Conservation (phyloP, 2,797 vertebrate species). For the Silurus aristotelis region DNA sequence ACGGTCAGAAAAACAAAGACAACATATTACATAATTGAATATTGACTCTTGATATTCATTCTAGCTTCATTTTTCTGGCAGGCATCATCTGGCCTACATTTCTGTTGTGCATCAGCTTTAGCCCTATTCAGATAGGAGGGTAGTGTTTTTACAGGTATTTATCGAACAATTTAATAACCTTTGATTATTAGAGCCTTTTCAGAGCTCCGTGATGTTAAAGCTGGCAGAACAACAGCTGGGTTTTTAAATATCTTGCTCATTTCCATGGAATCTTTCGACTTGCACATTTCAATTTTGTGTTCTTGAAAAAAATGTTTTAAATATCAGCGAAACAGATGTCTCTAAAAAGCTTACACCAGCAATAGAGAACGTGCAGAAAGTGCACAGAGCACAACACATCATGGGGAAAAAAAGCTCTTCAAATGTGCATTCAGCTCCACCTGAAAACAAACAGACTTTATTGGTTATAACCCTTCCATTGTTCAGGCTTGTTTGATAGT, state of each 20-base stretch:
- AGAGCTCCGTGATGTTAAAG: not conserved
- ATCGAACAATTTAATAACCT: not conserved
- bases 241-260: not conserved
- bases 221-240: not conserved
- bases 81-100: too few species aligned
- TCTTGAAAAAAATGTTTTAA: not conserved
- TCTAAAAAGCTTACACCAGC: not conserved
- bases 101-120: not conserved
- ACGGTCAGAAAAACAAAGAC: not conserved
- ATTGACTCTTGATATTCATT: too few species aligned
- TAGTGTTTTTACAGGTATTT: not conserved
- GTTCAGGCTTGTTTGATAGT: too few species aligned
- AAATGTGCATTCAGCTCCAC: not conserved
- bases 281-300: not conserved
- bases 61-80: too few species aligned
- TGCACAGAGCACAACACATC: not conserved
- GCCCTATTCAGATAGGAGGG: not conserved
- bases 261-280: not conserved
- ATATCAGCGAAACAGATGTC: not conserved
- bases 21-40: not conserved
- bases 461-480: not conserved
- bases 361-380: not conserved
- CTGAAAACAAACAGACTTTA: not conserved
- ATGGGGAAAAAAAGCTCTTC: not conserved
- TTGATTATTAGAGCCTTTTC: not conserved